phyloP scores from a whole-genome alignment of 2,888 invertebrate genomes.

The Sepioteuthis lessoniana region DNA sequence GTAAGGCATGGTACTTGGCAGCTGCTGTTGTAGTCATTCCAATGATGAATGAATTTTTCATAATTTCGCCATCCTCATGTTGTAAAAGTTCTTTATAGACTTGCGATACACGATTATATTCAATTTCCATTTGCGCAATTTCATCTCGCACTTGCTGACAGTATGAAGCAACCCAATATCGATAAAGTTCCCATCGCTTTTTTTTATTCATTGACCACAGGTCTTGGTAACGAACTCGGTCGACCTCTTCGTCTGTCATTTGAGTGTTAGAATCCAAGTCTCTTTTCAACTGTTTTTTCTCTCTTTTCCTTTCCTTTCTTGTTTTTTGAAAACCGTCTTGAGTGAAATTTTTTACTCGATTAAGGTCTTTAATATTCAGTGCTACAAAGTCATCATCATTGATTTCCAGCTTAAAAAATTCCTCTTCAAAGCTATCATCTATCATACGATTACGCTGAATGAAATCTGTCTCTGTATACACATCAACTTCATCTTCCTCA shows the following conservation, averaged over 20 bases:
- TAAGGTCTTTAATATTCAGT: background rate
- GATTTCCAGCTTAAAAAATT: background rate
- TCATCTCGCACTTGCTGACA: conserved; percentile 53
- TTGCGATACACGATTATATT: conserved; percentile 54
- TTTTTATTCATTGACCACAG: conserved; percentile 64
- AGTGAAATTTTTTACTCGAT: background rate
- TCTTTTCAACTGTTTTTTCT: conserved; percentile 51
- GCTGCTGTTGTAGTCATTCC: conserved; percentile 74
- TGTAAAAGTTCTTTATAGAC: conserved; percentile 55
- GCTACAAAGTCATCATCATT: background rate
- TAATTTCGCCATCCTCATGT: conserved; percentile 62
- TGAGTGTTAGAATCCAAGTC: conserved; percentile 56
- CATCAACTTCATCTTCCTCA: conserved; percentile 54
- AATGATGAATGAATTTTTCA: conserved; percentile 63
- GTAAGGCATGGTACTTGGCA: conserved; percentile 66
- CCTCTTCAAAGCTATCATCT: conserved; percentile 34
- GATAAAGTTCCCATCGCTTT: conserved; percentile 76
- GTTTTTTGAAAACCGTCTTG: conserved; percentile 49
- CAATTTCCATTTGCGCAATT: conserved; percentile 52
- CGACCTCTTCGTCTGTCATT: conserved; percentile 63
- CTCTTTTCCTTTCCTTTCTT: conserved; percentile 53
- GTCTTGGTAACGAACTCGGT: conserved; percentile 54
- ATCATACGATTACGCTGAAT: conserved; percentile 50
- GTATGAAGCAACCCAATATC: conserved; percentile 70
- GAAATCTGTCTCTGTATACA: conserved; percentile 55